A percentile compares a stretch with the other conserved stretches of the same genome.
phyloP scores from a whole-genome alignment of 2,888 invertebrate species.

The Drosophila mettleri region DNA sequence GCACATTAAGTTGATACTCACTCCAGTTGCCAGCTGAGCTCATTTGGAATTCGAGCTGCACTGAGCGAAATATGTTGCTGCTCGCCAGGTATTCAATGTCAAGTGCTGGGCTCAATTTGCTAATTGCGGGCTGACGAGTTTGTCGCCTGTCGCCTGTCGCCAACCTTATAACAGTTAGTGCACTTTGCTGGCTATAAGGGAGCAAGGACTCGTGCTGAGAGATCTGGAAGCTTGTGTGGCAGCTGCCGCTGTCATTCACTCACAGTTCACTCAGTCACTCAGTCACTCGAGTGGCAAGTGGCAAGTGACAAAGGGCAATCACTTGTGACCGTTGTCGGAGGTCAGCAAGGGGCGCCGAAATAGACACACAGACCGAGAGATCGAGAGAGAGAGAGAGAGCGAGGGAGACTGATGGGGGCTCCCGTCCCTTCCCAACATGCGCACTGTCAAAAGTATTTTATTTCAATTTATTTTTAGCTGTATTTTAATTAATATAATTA shows the following conservation, averaged over 20 bases:
- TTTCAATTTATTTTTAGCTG: conserved; percentile 55
- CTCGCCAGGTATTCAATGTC: not conserved
- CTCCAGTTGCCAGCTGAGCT: no score
- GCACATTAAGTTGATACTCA: no score
- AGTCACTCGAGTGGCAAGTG: conserved; percentile 48
- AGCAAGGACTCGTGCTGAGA: conserved; percentile 2
- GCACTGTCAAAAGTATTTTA: conserved; percentile 60
- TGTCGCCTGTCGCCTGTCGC: conserved; percentile 55
- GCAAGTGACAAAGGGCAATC: conserved; percentile 73
- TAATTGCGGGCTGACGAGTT: conserved; percentile 23
- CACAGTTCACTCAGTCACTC: conserved; percentile 32
- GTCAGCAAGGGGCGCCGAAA: conserved; percentile 4
- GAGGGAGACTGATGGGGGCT: not conserved
- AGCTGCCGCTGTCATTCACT: conserved; percentile 24
- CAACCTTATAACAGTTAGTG: not conserved
- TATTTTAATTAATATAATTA: conserved; percentile 74
- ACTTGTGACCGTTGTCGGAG: conserved; percentile 60
- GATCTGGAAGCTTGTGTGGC: conserved; percentile 22
- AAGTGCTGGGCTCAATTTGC: not conserved
- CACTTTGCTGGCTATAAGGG: conserved; percentile 16
- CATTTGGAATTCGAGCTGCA: not conserved
- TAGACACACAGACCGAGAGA: not conserved
- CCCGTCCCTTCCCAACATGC: not conserved
- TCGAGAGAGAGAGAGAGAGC: not conserved
- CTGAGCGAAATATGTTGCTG: not conserved